These are phyloP conservation scores for Origma solitaria DNA, from an alignment of 2,113 vertebrate species.

Conservation along the genomic window DNA sequence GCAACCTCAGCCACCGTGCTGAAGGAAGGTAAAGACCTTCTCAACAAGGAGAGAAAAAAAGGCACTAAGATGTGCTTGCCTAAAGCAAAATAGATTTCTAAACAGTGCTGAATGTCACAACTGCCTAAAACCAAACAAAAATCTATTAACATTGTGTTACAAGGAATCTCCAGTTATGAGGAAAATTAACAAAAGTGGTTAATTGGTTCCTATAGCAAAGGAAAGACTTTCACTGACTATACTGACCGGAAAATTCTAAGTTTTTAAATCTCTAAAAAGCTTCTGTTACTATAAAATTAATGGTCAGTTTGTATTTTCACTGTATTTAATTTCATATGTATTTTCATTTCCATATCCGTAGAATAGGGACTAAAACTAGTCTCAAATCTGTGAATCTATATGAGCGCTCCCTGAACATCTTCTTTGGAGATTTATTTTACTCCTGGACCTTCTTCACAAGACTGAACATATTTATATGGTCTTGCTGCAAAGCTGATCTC, in stretches of 20 bases:
- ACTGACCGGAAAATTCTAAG: not conserved
- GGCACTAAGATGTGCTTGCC: not conserved
- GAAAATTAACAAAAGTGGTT: not conserved
- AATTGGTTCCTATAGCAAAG: not conserved
- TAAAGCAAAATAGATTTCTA: not conserved
- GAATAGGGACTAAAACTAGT: not conserved
- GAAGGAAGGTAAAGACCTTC: not conserved
- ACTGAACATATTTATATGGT: not conserved
- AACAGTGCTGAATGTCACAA: not conserved
- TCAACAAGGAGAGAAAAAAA: not conserved
- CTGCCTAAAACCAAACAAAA: not conserved
- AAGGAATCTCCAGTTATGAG: not conserved
- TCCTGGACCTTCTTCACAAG: not conserved
- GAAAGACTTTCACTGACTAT: not conserved
- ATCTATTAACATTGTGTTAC: not conserved
- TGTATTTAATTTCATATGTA: no score
- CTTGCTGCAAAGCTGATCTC: not conserved
- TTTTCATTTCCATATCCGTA: not conserved
- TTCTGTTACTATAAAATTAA: not conserved
- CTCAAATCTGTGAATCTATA: not conserved
- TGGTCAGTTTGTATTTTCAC: not conserved
- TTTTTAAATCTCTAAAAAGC: not conserved
- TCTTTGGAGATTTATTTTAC: not conserved
- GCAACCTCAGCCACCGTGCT: not conserved
- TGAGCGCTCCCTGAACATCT: not conserved